Conservation (phyloP, 2,113 vertebrate species). For the Aplodontia rufa region DNA sequence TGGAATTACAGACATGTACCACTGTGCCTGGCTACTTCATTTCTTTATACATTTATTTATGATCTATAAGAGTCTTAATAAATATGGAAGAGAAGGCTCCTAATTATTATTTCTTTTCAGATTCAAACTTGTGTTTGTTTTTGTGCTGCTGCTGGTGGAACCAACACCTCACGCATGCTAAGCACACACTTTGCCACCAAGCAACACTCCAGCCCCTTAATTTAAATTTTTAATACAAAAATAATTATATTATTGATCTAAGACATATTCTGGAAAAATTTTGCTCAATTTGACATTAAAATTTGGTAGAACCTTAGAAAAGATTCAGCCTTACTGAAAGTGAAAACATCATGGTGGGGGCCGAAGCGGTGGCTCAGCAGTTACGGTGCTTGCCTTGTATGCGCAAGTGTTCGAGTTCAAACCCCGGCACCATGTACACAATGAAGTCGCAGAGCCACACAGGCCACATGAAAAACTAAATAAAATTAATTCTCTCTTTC, state of each 20-base stretch:
- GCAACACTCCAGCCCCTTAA: neutral
- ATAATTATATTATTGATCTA: neutral
- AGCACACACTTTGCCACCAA: neutral
- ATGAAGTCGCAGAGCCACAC: no score
- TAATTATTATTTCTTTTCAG: neutral
- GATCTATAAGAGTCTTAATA: neutral
- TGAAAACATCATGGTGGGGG: no score
- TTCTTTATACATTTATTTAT: neutral
- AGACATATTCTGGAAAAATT: neutral
- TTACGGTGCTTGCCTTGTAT: no score
- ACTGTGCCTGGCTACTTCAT: neutral
- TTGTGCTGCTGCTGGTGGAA: neutral
- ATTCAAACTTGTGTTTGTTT: neutral
- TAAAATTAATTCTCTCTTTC: no score
- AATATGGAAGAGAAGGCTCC: neutral
- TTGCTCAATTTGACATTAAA: slow-evolving; percentile 16
- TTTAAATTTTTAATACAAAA: neutral
- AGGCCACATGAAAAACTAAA: no score
- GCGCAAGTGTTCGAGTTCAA: no score
- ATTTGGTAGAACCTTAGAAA: neutral
- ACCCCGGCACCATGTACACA: no score
- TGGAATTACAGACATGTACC: no score
- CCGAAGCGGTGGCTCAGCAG: no score
- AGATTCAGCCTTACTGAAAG: neutral
- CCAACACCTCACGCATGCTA: neutral